Evolutionary conservation across 2,797 vertebrate genomes (phyloP).

Genomic region (Halcyon leucocephala): DNA sequence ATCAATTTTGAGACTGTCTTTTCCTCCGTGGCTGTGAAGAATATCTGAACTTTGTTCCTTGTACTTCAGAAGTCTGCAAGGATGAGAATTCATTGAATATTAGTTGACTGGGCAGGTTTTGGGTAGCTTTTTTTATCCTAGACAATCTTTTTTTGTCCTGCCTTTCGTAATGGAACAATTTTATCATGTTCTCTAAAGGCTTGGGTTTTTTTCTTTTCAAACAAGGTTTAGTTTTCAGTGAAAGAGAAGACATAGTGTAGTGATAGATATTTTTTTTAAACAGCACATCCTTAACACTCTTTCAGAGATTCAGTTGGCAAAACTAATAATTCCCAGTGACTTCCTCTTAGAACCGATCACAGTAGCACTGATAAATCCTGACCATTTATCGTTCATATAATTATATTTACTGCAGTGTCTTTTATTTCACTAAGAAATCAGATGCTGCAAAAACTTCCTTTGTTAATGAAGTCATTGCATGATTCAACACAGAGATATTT

Average conservation of each 20-base stretch:
- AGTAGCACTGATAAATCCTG: neutral
- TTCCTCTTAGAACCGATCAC: neutral
- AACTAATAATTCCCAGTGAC: neutral
- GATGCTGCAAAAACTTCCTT: neutral
- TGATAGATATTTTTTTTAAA: neutral
- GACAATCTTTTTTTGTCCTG: neutral
- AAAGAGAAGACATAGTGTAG: neutral
- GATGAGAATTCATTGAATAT: neutral
- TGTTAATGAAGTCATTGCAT: neutral
- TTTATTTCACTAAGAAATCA: neutral
- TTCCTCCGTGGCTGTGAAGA: neutral
- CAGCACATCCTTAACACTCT: neutral
- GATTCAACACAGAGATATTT: neutral
- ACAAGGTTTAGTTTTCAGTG: neutral
- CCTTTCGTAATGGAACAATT: neutral
- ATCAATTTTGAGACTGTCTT: neutral
- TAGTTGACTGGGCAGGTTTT: neutral
- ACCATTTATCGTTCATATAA: neutral
- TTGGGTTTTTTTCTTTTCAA: neutral
- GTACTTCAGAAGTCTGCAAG: neutral
- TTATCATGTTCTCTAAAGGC: neutral
- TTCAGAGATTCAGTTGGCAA: neutral
- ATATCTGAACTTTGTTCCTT: neutral
- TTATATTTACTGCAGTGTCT: neutral
- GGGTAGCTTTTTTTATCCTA: neutral